Evolutionary conservation across 2,888 invertebrate species (phyloP), one percentile per base, ranked within the genome.

Genomic region (Listrodromus nycthemerus): DNA sequence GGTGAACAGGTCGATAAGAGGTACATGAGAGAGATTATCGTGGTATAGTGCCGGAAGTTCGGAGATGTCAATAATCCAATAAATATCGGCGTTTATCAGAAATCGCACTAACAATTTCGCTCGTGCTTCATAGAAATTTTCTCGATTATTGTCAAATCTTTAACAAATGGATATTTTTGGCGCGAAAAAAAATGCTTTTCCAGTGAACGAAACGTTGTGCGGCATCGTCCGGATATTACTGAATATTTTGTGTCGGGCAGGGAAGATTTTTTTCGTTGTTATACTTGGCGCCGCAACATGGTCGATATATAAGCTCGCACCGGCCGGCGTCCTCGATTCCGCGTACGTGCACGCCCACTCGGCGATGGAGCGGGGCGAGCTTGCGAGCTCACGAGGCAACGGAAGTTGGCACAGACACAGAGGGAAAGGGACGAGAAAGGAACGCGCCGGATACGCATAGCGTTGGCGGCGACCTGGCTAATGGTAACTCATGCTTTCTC

Each of bases 401-500:
- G 75, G 61, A 50, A 76, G 55, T 45, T 45, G 41, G 37, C 63
- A 27, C 33, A 33, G 52, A 70, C 30, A 50, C 30, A 63, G 21
- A 37, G 63, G 33, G 37, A 8, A 19, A 45, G 70, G 55, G 69
- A 67, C 65, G 50, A 63, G 77, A 63, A 74, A 69, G 74, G 58
- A 69, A 76, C 63, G 63, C 70, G 69, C 66, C 33, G 45, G 65
- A 45, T 70, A 45, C 81, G 78, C 86, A 80, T 61, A 61, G 61
- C 85, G 84, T 85, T 86, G 87, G 85, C 86, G 86, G 84, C 87
- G 81, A 84, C 85, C 30, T 33, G 66, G 82, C 81, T 87, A 88
- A 89, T 87, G 89, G 13, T 86, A 90, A 89, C 80, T 63, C 85
- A 79, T 67, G 86, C 86, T 85, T 87, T 86, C 85, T 82, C 82